Percentiles rank a stretch among this genome's conserved stretches.
Conservation (phyloP, 2,797 vertebrate species). For the Ambastaia sidthimunki region DNA sequence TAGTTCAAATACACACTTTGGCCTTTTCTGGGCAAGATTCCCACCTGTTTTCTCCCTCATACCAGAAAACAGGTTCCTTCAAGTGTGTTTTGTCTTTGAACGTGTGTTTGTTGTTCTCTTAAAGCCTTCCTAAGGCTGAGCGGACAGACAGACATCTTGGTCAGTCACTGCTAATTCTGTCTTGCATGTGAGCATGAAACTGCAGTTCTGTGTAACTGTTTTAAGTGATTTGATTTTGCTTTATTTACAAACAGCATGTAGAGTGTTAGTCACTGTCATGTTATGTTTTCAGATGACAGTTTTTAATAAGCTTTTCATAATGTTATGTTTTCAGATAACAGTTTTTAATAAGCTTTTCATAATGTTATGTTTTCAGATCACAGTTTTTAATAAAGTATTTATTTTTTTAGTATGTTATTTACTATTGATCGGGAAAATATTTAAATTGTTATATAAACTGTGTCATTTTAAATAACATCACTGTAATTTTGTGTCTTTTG, state of each 20-base stretch:
- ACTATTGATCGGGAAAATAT: not conserved
- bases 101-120: conserved; percentile 75
- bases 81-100: conserved; percentile 62
- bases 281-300: too few species aligned
- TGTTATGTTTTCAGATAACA: too few species aligned
- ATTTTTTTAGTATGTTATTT: not conserved
- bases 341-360: too few species aligned
- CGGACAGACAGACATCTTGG: conserved; percentile 89
- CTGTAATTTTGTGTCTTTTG: not conserved
- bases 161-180: conserved; percentile 87
- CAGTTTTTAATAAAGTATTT: not conserved
- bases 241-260: too few species aligned
- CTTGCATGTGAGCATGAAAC: conserved; percentile 80
- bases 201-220: not conserved
- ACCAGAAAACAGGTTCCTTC: not conserved
- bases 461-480: not conserved
- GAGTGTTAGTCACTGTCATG: not conserved
- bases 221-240: not conserved
- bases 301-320: too few species aligned
- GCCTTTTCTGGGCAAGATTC: not conserved
- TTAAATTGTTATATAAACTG: not conserved
- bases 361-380: not conserved
- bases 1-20: not conserved
- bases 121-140: conserved; percentile 93
- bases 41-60: not conserved